phyloP scores from a whole-genome alignment of 2,888 invertebrate genomes.

The Cylloceria caligata region DNA sequence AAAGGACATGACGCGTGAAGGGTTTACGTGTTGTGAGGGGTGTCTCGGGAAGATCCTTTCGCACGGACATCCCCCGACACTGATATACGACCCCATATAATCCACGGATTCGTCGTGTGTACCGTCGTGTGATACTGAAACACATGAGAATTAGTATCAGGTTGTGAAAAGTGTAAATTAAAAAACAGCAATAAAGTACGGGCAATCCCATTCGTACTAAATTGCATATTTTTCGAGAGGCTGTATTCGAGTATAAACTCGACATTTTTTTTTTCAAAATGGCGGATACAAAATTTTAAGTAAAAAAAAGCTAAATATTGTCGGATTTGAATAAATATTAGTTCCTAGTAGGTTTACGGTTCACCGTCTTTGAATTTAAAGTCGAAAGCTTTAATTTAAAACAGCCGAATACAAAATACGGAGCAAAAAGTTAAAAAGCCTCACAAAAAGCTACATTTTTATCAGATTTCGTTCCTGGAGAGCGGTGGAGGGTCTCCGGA shows the following conservation, averaged over 20 bases:
- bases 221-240: neutral
- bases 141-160: neutral
- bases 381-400: neutral
- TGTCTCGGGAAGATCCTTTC: neutral
- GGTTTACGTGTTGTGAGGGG: conserved; percentile 29
- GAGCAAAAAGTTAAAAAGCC: no score
- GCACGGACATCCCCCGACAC: conserved; percentile 30
- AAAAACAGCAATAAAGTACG: neutral
- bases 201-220: neutral
- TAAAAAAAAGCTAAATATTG: neutral
- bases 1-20: conserved; percentile 24
- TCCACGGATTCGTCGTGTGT: conserved; percentile 20
- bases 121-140: neutral
- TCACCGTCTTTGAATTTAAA: neutral
- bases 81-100: conserved; percentile 41
- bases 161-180: conserved; percentile 7
- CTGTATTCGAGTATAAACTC: neutral
- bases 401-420: neutral
- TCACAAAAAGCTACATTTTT: no score
- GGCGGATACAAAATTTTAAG: neutral
- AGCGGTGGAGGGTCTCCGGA: no score
- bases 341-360: neutral
- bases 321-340: neutral
- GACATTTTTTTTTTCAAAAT: neutral
- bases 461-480: no score